Base-by-base conservation (phyloP, 2,113 vertebrate species). In the Centropus bengalensis region DNA sequence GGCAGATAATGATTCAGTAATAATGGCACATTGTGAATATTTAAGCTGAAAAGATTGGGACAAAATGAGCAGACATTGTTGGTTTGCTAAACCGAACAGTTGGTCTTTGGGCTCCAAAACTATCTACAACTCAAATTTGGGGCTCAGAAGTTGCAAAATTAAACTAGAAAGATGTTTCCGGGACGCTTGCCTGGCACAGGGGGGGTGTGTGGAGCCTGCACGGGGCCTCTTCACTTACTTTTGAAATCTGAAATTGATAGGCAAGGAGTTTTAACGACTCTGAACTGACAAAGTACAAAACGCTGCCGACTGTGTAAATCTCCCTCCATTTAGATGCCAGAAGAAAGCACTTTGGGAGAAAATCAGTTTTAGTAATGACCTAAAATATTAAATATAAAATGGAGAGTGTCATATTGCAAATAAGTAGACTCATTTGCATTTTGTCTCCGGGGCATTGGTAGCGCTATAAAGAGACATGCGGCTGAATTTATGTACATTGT, bases 1-100 rank as follows among this genome's bases (percentile, higher is more conserved):
- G 98, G 98, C 98, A 98, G 98, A 99, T 99, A 99, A 98, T 99
- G 98, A 98, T 98, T 98, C 96, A 73, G 98, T 98, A 98, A 99
- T 98, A 99, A 98, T 98, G 98, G 98, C 98, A 98, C 98, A 98
- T 99, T 99, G 98, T 98, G 98, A 98, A 98, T 98, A 98, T 98
- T 98, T 98, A 98, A 98, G 97, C 98, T 98, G 98, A 97, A 98
- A 97, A 98, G 98, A 98, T 98, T 97, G 97, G 97, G 97, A 98
- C 95, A 97, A 98, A 98, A 98, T 97, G 98, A 98, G 95, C 96
- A 97, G 98, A 98, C 98, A 97, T 98, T 98, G 98, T 97, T 97
- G 94, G 97, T 98, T 98, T 97, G 97, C 97, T 98, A 98, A 98
- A 97, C 96, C 55, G 97, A 98, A 95, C 96, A 96, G 97, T 98